Percentiles rank a stretch among this genome's conserved stretches.
phyloP scores from a whole-genome alignment of 2,113 vertebrate genomes.

The Aspidoscelis tigris region DNA sequence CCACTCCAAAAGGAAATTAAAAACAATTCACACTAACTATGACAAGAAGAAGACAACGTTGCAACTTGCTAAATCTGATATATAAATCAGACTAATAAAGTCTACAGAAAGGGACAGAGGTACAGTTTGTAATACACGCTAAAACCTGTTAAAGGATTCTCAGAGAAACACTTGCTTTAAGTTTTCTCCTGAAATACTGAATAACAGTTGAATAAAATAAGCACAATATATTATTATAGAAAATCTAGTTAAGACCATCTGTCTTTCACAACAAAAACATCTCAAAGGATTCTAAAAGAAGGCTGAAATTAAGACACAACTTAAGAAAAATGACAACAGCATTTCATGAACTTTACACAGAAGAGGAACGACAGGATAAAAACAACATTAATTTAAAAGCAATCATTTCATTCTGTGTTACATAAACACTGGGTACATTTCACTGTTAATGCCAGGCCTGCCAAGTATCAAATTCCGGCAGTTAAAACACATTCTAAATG shows the following conservation, averaged over 20 bases:
- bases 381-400: slow-evolving; percentile 25
- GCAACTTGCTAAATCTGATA: neutral
- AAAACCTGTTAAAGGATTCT: neutral
- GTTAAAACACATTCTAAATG: slow-evolving; percentile 38
- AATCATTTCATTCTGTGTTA: slow-evolving; percentile 30
- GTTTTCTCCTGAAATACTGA: neutral
- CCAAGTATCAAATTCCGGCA: slow-evolving; percentile 27
- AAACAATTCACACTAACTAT: neutral
- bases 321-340: slow-evolving; percentile 36
- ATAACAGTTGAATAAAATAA: slow-evolving; percentile 15
- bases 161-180: neutral
- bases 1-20: neutral
- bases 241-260: slow-evolving; percentile 10
- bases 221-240: neutral
- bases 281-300: slow-evolving; percentile 58
- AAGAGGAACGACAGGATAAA: slow-evolving; percentile 42
- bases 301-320: slow-evolving; percentile 27
- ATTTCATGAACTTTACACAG: slow-evolving; percentile 51
- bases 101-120: neutral
- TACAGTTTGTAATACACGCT: neutral
- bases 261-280: slow-evolving; percentile 58
- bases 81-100: neutral
- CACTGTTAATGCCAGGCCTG: slow-evolving; percentile 6
- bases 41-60: neutral
- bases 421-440: slow-evolving; percentile 14